Conservation (phyloP, 2,888 invertebrate species). For the Crematogaster levior region DNA sequence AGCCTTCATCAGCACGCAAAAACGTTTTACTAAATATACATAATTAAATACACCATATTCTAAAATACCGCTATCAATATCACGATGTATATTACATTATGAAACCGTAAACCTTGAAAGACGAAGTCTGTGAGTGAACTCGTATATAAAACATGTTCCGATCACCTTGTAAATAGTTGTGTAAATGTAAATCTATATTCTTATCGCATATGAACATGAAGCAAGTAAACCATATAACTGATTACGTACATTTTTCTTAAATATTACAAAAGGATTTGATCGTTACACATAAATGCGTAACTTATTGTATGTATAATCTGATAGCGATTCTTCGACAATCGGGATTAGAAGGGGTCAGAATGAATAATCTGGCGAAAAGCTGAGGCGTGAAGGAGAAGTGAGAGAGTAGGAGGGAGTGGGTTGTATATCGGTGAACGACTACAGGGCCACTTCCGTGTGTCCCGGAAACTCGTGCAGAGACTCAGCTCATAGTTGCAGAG, state of each 20-base stretch:
- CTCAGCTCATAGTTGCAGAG: conserved; percentile 44
- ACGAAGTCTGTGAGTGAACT: too few relatives aligned
- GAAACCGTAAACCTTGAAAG: too few relatives aligned
- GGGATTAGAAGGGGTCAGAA: conserved; percentile 71
- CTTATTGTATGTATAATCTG: background rate
- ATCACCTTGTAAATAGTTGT: too few relatives aligned
- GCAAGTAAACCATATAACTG: background rate
- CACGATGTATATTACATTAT: too few relatives aligned
- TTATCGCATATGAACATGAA: background rate
- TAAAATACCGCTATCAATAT: too few relatives aligned
- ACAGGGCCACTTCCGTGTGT: conserved; percentile 66
- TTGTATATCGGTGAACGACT: conserved; percentile 54
- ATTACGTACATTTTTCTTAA: background rate
- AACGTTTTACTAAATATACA: too few relatives aligned
- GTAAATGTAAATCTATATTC: background rate
- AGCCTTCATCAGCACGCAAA: too few relatives aligned
- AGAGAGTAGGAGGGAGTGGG: background rate
- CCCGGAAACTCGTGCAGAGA: conserved; percentile 66
- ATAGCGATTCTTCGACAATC: conserved; percentile 54
- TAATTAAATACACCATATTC: too few relatives aligned
- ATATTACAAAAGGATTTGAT: background rate
- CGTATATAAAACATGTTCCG: too few relatives aligned
- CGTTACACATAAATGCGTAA: background rate
- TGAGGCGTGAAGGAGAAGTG: conserved; percentile 32
- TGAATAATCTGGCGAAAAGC: conserved; percentile 65